phyloP scores from a whole-genome alignment of 2,888 invertebrate genomes.

The Drosophila meridionalis region DNA sequence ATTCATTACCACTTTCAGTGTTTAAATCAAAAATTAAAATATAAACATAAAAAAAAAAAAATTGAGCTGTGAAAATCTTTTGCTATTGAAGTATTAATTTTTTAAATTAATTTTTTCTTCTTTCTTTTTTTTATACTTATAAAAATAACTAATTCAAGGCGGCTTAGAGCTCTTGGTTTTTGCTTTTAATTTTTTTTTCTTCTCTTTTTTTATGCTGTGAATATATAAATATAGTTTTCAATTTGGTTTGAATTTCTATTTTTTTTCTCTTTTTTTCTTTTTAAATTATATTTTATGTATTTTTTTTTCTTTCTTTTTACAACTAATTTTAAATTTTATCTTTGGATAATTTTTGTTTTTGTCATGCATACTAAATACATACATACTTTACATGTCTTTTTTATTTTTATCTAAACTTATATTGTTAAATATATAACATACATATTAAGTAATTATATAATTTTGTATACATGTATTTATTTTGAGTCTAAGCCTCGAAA shows the following conservation, averaged over 20 bases:
- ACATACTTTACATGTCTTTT: slow-evolving; percentile 67
- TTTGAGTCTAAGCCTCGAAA: slow-evolving; percentile 65
- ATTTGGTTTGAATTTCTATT: slow-evolving; percentile 63
- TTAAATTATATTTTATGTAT: slow-evolving; percentile 64
- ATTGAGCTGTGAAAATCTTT: slow-evolving; percentile 40
- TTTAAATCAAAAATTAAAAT: slow-evolving; percentile 43
- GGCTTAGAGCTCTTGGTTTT: slow-evolving; percentile 79
- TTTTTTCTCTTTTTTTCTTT: slow-evolving; percentile 56
- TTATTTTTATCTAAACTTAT: slow-evolving; percentile 48
- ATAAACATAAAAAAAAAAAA: slow-evolving; percentile 38
- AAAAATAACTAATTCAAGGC: slow-evolving; percentile 80
- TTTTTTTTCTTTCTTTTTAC: slow-evolving; percentile 68
- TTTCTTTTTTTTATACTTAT: slow-evolving; percentile 62
- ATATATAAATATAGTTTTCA: slow-evolving; percentile 57
- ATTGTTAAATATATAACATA: slow-evolving; percentile 54
- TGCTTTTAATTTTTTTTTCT: slow-evolving; percentile 45
- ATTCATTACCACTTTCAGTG: slow-evolving; percentile 65
- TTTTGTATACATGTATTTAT: slow-evolving; percentile 50
- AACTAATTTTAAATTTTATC: slow-evolving; percentile 70
- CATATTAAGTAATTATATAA: slow-evolving; percentile 41
- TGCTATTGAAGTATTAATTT: slow-evolving; percentile 62
- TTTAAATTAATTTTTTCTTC: slow-evolving; percentile 56
- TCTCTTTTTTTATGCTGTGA: slow-evolving; percentile 34
- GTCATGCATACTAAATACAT: slow-evolving; percentile 67
- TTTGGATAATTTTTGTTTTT: slow-evolving; percentile 67